These are phyloP conservation scores for Cecidostiba fungosa DNA, from an alignment of 2,888 invertebrate genomes.

Conservation along the genomic window DNA sequence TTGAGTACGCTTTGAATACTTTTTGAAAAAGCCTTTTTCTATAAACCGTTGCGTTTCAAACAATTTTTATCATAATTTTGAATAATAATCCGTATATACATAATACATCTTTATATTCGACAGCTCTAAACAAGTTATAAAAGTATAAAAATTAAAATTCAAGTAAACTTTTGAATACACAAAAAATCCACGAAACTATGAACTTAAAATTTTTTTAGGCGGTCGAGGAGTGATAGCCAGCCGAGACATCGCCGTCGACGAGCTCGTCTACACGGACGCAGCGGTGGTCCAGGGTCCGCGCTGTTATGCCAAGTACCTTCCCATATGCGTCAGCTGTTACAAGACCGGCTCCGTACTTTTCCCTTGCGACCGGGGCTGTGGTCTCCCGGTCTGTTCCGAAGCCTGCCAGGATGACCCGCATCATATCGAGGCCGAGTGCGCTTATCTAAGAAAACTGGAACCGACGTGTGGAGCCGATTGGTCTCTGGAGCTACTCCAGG, in stretches of 20 bases:
- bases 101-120: too few species aligned
- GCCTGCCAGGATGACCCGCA: constrained; percentile 83
- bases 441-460: constrained; percentile 83
- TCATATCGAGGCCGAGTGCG: constrained; percentile 85
- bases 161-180: not conserved
- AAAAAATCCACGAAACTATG: not conserved
- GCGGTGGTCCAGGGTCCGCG: constrained; percentile 88
- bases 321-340: constrained; percentile 86
- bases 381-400: constrained; percentile 86
- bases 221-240: constrained; percentile 88
- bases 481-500: constrained; percentile 77
- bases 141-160: too few species aligned
- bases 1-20: constrained; percentile 70
- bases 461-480: constrained; percentile 79
- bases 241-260: constrained; percentile 85
- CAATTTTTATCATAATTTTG: not conserved
- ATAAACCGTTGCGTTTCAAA: not conserved
- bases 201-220: constrained; percentile 75
- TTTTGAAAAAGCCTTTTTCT: constrained; percentile 1
- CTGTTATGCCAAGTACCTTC: constrained; percentile 80
- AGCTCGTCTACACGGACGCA: constrained; percentile 87
- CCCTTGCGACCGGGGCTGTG: constrained; percentile 85
- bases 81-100: too few species aligned
- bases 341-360: constrained; percentile 77
- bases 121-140: too few species aligned